These are phyloP conservation scores for Ceriagrion tenellum DNA, from an alignment of 2,888 invertebrate genomes.

Conservation along the genomic window DNA sequence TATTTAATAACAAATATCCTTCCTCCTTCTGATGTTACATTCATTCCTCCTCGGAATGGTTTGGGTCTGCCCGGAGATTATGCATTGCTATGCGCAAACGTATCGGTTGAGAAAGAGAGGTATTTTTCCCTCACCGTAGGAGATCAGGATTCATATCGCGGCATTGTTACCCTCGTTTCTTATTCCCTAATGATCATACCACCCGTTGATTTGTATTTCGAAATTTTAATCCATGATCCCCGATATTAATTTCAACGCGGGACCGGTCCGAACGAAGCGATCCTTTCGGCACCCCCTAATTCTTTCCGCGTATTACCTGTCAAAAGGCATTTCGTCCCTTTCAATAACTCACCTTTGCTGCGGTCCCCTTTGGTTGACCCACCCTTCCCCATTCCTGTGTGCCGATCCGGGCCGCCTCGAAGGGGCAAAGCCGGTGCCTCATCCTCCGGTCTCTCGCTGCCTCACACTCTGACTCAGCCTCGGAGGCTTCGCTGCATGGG, in stretches of 20 bases:
- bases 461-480: not conserved
- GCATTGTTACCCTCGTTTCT: not conserved
- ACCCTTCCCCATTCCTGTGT: not conserved
- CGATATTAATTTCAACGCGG: slow-evolving; percentile 20
- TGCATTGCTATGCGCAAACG: not conserved
- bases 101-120: not conserved
- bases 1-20: no score
- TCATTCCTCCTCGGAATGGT: no score
- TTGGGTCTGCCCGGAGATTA: no score
- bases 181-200: not conserved
- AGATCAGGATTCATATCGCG: not conserved
- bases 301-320: slow-evolving; percentile 48
- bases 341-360: not conserved
- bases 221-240: slow-evolving; percentile 38
- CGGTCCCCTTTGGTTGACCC: not conserved
- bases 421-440: not conserved
- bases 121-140: not conserved
- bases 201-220: not conserved
- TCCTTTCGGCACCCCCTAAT: not conserved
- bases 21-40: no score
- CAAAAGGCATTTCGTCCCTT: slow-evolving; percentile 23
- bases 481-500: not conserved
- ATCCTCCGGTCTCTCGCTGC: not conserved
- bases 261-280: not conserved
- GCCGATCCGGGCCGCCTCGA: not conserved